Evolutionary conservation across 2,888 invertebrate species (phyloP), one percentile per base, ranked within the genome.

Genomic region (Dynastes hyllus): DNA sequence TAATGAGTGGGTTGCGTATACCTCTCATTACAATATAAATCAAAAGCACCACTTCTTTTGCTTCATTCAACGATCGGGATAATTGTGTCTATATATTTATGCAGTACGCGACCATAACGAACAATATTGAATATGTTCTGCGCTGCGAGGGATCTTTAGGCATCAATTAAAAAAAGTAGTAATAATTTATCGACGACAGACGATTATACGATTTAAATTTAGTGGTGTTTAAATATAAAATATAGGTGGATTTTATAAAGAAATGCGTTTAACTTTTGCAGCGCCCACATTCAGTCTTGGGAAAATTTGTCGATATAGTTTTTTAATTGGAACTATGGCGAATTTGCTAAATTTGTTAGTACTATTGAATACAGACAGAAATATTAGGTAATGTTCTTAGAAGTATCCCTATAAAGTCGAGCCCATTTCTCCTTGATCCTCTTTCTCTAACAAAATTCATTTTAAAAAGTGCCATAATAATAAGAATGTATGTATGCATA

Each of bases 1-100:
- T 79, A 79, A 79, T 78, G 71, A 77, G 77, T 77, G 75, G 79
- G 75, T 65, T 22, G 79, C 32, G 58, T 50, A 61, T 73, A 77
- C 73, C 75, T 65, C 27, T 73, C 75, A 73, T 61, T 73, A 53
- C 58, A 58, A n/a, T 61, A 67, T 79, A 79, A 79, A 79, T 79
- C 79, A 71, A 67, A 77, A n/a, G 16, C 83, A 80, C 81, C 80
- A 80, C 81, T 82, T 83, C 82, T 79, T 82, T 83, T 82, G 82
- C 78, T 78, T 80, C 80, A 81, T 51, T 73, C 51, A 61, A 73
- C 58, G 58, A 58, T 37, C 32, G 37, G 11, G 73, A 73, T 73
- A 73, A 73, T 73, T 58, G 58, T 40, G 55, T 51, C 11, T 58
- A 58, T 58, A 16, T 58, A 22, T 73, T 73, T 73, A 73, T 58